Conservation (phyloP, 2,113 vertebrate species). For the Platycercus adscitus region DNA sequence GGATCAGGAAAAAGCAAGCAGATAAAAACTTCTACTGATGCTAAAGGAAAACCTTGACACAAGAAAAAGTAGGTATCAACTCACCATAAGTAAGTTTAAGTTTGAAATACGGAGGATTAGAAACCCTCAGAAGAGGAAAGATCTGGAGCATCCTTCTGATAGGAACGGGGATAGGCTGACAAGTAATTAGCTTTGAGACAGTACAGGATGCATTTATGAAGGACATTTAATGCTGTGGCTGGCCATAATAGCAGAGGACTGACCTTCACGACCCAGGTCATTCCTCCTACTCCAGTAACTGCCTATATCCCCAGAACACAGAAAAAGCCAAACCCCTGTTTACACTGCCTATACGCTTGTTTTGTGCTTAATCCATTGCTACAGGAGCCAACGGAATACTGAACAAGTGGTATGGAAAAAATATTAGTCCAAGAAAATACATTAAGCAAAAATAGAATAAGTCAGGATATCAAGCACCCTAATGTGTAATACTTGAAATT, state of each 20-base stretch:
- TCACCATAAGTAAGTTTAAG: neutral
- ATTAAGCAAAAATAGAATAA: neutral
- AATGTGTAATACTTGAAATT: neutral
- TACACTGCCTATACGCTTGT: neutral
- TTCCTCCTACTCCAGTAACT: conserved; percentile 6
- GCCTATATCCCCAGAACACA: neutral
- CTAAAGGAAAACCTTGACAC: neutral
- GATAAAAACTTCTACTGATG: neutral
- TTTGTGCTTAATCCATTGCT: neutral
- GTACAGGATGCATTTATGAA: conserved; percentile 17
- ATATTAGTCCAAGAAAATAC: neutral
- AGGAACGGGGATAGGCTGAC: neutral
- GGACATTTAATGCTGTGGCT: conserved; percentile 27
- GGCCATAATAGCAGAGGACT: conserved; percentile 23
- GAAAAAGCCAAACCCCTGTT: neutral
- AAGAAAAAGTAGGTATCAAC: neutral
- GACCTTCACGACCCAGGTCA: conserved; percentile 8
- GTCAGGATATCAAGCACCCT: neutral
- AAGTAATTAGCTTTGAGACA: conserved; percentile 12
- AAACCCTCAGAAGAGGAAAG: neutral
- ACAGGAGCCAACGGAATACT: neutral
- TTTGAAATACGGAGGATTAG: neutral
- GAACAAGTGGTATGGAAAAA: neutral
- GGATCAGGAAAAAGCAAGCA: neutral
- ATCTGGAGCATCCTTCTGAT: neutral